A percentile compares a stretch with the other conserved stretches of the same genome.
These are phyloP conservation scores for Ypsolopha scabrella DNA, from an alignment of 2,888 invertebrate species.

Conservation along the genomic window DNA sequence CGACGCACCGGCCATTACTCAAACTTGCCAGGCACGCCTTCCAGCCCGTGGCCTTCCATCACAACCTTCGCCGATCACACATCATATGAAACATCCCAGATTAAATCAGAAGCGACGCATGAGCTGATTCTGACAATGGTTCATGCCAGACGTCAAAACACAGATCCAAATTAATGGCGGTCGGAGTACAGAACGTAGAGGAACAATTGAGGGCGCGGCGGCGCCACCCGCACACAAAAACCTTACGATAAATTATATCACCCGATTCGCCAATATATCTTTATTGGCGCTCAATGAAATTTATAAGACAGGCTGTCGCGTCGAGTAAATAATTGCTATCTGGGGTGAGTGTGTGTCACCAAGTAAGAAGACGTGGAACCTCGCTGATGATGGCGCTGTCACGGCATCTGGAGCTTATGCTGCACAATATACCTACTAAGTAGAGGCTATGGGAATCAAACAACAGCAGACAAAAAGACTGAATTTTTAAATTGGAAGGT, in stretches of 20 bases:
- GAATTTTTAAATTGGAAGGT: no score
- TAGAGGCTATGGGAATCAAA: no score
- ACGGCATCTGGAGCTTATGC: no score
- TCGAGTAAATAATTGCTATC: conserved; percentile 9
- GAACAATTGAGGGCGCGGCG: conserved; percentile 13
- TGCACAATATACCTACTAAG: no score
- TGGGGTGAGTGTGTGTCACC: conserved; percentile 9
- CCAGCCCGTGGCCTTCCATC: conserved; percentile 9
- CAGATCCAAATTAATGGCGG: conserved; percentile 8
- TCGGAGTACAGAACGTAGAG: conserved; percentile 7
- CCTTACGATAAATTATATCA: conserved; percentile 6
- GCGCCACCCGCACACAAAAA: conserved; percentile 4
- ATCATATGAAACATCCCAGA: background rate
- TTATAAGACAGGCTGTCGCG: conserved; percentile 8
- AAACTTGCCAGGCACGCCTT: conserved; percentile 34
- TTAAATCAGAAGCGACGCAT: background rate
- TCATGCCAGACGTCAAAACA: background rate
- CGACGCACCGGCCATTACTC: conserved; percentile 36
- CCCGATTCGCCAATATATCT: conserved; percentile 9
- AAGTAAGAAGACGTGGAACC: conserved; percentile 10
- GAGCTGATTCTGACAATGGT: conserved; percentile 5
- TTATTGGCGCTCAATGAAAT: conserved; percentile 10
- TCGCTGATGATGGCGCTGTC: background rate
- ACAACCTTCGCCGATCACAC: background rate
- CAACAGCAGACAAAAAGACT: no score